A percentile compares a stretch with the other conserved stretches of the same genome.
phyloP scores from a whole-genome alignment of 1,140 invertebrate species.

The Drosophila bocki region DNA sequence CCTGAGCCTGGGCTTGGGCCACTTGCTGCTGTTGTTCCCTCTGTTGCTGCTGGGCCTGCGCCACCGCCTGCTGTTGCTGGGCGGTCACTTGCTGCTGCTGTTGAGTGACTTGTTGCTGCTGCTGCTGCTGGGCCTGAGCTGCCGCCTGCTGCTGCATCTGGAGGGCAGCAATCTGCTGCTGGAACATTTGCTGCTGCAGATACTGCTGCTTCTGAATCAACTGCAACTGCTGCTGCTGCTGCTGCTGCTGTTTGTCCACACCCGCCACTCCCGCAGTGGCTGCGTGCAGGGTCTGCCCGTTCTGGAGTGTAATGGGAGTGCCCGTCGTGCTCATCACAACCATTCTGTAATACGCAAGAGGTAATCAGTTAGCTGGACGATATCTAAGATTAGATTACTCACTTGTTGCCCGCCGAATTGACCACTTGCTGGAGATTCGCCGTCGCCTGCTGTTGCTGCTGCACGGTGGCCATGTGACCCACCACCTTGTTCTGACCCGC shows the following conservation, averaged over 20 bases:
- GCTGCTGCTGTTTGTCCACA: constrained; percentile 66
- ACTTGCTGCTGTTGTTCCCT: constrained; percentile 80
- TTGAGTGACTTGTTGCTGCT: constrained; percentile 71
- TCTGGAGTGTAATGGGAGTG: constrained; percentile 80
- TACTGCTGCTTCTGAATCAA: constrained; percentile 75
- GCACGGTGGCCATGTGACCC: constrained; percentile 45
- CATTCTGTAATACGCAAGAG: constrained; percentile 64
- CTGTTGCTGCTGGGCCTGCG: constrained; percentile 83
- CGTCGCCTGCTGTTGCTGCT: constrained; percentile 67
- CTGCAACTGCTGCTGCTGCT: constrained; percentile 63
- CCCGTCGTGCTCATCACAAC: constrained; percentile 83
- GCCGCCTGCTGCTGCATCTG: constrained; percentile 79
- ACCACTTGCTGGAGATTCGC: constrained; percentile 85
- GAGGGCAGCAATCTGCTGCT: constrained; percentile 72
- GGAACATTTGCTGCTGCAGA: constrained; percentile 73
- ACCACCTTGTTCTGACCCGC: constrained; percentile 86
- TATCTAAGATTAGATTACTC: constrained; percentile 14
- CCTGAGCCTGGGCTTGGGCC: constrained; percentile 83
- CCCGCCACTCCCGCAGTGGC: constrained; percentile 34
- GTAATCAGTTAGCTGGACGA: background rate
- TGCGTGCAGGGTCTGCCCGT: constrained; percentile 75
- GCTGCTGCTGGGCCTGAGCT: constrained; percentile 53
- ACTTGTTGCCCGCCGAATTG: constrained; percentile 81
- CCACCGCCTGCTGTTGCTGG: constrained; percentile 66
- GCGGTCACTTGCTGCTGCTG: constrained; percentile 58